A percentile compares a stretch with the other conserved stretches of the same genome.
Evolutionary conservation across 2,113 vertebrate species (phyloP).

Genomic region (Variabilichromis moorii): DNA sequence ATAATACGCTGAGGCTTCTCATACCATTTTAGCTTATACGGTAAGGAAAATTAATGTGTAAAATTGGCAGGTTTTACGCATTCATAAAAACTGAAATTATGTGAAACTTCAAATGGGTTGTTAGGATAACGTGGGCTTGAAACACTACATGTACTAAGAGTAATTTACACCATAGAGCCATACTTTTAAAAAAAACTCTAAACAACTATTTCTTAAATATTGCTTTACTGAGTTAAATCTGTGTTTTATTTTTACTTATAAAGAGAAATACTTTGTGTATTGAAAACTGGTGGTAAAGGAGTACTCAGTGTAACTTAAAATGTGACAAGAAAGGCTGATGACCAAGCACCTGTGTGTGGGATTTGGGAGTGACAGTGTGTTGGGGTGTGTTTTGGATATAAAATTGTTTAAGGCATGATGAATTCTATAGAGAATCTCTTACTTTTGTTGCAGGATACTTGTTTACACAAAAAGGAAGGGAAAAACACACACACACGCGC

Average conservation of each 20-base stretch:
- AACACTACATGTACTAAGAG: neutral
- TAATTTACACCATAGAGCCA: neutral
- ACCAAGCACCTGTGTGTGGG: neutral
- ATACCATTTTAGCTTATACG: neutral
- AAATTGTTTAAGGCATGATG: neutral
- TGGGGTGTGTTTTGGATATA: neutral
- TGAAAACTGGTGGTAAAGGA: neutral
- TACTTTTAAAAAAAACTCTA: neutral
- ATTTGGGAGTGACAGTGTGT: neutral
- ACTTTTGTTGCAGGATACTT: neutral
- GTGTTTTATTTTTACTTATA: neutral
- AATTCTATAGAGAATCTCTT: neutral
- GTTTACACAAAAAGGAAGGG: neutral
- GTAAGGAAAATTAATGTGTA: neutral
- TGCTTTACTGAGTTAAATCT: neutral
- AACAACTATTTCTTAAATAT: neutral
- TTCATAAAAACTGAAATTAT: neutral
- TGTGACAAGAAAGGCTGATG: neutral
- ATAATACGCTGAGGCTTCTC: neutral
- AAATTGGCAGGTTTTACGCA: neutral
- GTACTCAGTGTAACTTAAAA: neutral
- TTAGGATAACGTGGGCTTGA: neutral
- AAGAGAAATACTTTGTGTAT: neutral
- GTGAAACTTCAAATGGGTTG: fast-evolving
- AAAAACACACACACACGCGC: neutral